Base-by-base conservation (phyloP, 2,888 invertebrate species). In the Euproctis similis region DNA sequence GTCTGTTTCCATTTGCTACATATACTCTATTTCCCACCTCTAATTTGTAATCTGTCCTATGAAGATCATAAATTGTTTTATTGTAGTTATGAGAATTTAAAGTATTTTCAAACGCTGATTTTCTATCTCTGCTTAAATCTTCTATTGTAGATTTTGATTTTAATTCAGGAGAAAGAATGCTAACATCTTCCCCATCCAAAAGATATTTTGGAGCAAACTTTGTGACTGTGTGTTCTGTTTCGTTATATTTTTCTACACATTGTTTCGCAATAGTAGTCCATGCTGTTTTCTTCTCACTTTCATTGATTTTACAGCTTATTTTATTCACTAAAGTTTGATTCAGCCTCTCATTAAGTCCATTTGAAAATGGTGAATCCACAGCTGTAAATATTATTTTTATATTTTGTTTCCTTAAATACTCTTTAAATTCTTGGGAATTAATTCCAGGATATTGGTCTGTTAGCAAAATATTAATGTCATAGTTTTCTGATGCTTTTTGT, bases 201-300 rank as follows among this genome's bases (percentile, higher is more conserved):
- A 59, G 21, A 12, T 58, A 54, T 28, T 33, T 51, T 22, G 48
- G 53, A 22, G 54, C 30, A 35, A 40, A 56, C 4, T 34, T 35
- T 4, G 54, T 56, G 1, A 58, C 50, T 25, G 51, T 41, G 18
- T 56, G 53, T 28, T 49, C 45, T 1, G 34, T 40, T 11, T 24
- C 14, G 16, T 24, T 24, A 6, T 24, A 24, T 14, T 14, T 24
- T 14, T 14, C 9, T 1, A 24, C 24, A 24, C 24, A 24, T 13
- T 24, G 8, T 2, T 24, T 13, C 6, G 24, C 14, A 6, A 24
- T 8, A 6, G 24, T 14, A 14, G 24, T 5, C 14, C 9, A 24
- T 2, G 19, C 19, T 5, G 11, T 12, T 26, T 24, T n/a, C 5
- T 8, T 14, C n/a, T 6, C 8, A n/a, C 10, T 13, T 12, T 21